Conservation (phyloP, 2,113 vertebrate genomes). For the Neoarius graeffei region DNA sequence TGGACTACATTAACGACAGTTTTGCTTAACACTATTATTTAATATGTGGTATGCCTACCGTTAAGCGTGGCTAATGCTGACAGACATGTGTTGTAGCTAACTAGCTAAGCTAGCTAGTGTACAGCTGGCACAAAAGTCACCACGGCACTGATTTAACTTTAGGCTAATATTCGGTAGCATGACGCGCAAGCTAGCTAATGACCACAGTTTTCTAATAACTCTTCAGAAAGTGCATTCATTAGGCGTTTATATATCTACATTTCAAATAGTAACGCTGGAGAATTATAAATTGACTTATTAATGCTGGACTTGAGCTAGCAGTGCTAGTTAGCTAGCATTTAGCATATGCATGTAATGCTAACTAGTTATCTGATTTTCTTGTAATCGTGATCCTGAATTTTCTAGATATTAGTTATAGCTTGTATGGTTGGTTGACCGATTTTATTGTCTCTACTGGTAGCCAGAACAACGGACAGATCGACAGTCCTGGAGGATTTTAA, state of each 20-base stretch:
- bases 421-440: background rate
- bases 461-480: no score
- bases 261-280: background rate
- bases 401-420: background rate
- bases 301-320: background rate
- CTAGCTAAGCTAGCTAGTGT: constrained; percentile 17
- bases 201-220: background rate
- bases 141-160: constrained; percentile 6
- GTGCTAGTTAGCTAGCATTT: background rate
- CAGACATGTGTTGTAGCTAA: constrained; percentile 4
- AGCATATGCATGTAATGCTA: background rate
- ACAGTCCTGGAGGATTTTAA: no score
- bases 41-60: fast-evolving
- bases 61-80: background rate
- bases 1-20: background rate
- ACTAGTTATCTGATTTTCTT: no score
- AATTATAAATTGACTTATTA: background rate
- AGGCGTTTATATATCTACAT: background rate
- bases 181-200: background rate
- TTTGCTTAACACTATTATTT: background rate
- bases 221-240: no score
- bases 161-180: background rate
- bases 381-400: no score
- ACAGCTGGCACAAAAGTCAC: constrained; percentile 21
- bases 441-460: background rate